Percentiles rank a stretch among this genome's conserved stretches.
Conservation (phyloP, 2,113 vertebrate genomes). For the Oryzias woworae region DNA sequence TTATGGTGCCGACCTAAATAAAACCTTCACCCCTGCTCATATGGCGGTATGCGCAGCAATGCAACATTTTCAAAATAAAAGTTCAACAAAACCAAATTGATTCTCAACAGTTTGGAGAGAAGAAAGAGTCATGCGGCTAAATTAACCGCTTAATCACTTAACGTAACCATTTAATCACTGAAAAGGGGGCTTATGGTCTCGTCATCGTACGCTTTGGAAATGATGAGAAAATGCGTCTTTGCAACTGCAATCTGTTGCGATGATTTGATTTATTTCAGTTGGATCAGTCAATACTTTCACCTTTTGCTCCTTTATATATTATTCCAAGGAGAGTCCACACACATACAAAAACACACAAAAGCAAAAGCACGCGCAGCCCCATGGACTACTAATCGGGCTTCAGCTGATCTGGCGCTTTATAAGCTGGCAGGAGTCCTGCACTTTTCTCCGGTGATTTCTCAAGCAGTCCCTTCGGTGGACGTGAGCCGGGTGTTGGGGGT, state of each 20-base stretch:
- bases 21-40: no score
- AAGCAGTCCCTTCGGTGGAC: slow-evolving; percentile 5
- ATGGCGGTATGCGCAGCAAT: no score
- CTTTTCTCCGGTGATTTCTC: slow-evolving; percentile 36
- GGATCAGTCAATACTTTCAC: slow-evolving; percentile 53
- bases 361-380: slow-evolving; percentile 18
- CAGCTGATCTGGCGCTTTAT: slow-evolving; percentile 59
- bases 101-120: no score
- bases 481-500: slow-evolving; percentile 12
- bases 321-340: slow-evolving; percentile 26
- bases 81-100: no score
- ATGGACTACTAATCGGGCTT: slow-evolving; percentile 44
- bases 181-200: not conserved
- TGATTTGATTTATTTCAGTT: slow-evolving; percentile 51
- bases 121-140: no score
- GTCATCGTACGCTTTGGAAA: slow-evolving; percentile 16
- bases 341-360: slow-evolving; percentile 27
- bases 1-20: no score
- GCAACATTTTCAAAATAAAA: no score
- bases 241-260: slow-evolving; percentile 16
- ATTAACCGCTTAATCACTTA: no score
- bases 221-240: slow-evolving; percentile 16
- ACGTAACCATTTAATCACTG: no score
- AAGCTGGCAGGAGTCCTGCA: slow-evolving; percentile 38
- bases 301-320: slow-evolving; percentile 41